Evolutionary conservation across 2,797 vertebrate genomes (phyloP).

Genomic region (Schizothorax lantsangensis): DNA sequence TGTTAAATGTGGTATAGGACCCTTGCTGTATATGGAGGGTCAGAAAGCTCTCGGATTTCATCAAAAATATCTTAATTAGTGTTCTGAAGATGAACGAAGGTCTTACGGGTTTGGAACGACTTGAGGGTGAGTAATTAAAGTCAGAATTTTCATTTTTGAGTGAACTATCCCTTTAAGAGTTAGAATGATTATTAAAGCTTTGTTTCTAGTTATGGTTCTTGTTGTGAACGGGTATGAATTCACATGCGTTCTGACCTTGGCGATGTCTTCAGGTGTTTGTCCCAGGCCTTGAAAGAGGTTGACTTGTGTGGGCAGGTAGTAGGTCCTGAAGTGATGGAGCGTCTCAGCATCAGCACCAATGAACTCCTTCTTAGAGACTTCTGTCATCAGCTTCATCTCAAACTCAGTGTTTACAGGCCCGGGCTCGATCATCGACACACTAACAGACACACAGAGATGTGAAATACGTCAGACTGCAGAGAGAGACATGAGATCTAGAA

Average conservation of each 20-base stretch:
- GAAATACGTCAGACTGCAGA: background rate
- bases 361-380: conserved; percentile 84
- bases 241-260: conserved; percentile 74
- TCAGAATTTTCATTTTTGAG: too few relatives aligned
- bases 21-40: too few relatives aligned
- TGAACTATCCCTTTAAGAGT: too few relatives aligned
- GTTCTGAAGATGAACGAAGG: too few relatives aligned
- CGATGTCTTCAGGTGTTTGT: conserved; percentile 86
- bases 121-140: too few relatives aligned
- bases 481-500: conserved; percentile 3
- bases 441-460: conserved; percentile 52
- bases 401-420: conserved; percentile 89
- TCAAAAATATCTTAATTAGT: too few relatives aligned
- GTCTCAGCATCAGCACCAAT: conserved; percentile 85
- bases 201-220: too few relatives aligned
- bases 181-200: too few relatives aligned
- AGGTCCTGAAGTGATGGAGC: conserved; percentile 83
- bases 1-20: too few relatives aligned
- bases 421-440: conserved; percentile 87
- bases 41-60: too few relatives aligned
- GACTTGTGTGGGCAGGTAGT: conserved; percentile 86
- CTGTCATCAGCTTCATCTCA: conserved; percentile 87
- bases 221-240: background rate
- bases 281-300: conserved; percentile 86
- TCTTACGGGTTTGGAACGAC: too few relatives aligned